Evolutionary conservation across 1,140 invertebrate genomes (phyloP).

Genomic region (Drosophila ohnishii): DNA sequence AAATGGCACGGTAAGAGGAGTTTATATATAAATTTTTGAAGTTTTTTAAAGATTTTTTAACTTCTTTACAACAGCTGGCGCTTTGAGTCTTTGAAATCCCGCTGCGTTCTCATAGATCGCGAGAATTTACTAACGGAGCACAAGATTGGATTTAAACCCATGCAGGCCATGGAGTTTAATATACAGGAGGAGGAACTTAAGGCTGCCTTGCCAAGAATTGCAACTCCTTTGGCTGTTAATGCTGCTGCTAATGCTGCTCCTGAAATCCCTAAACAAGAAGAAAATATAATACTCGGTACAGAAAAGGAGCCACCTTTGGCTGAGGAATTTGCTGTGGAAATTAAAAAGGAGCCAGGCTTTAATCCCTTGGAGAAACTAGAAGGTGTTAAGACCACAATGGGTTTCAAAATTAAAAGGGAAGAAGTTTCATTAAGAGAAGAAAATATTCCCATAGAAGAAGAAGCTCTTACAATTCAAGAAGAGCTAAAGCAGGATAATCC

Average conservation of each 20-base stretch:
- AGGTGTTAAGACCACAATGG: conserved; percentile 2
- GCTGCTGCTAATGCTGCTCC: neutral
- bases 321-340: conserved; percentile 4
- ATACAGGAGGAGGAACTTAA: conserved; percentile 62
- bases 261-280: neutral
- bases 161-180: conserved; percentile 70
- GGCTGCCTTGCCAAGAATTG: conserved; percentile 66
- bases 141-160: conserved; percentile 69
- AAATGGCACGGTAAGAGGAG: conserved; percentile 66
- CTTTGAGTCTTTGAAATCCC: conserved; percentile 79
- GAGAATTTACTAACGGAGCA: conserved; percentile 77
- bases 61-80: conserved; percentile 62
- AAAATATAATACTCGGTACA: conserved; percentile 17
- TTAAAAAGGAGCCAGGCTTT: neutral
- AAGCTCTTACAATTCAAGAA: neutral
- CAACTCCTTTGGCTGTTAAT: neutral
- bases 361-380: neutral
- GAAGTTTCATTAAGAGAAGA: neutral
- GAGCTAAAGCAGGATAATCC: neutral
- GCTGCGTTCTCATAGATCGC: conserved; percentile 79
- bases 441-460: neutral
- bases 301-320: neutral
- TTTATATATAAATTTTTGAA: neutral
- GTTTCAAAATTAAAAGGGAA: conserved; percentile 26
- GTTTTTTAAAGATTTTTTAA: neutral